Percentiles rank a stretch among this genome's conserved stretches.
These are phyloP conservation scores for Vultur gryphus DNA, from an alignment of 2,797 vertebrate genomes.

Conservation along the genomic window DNA sequence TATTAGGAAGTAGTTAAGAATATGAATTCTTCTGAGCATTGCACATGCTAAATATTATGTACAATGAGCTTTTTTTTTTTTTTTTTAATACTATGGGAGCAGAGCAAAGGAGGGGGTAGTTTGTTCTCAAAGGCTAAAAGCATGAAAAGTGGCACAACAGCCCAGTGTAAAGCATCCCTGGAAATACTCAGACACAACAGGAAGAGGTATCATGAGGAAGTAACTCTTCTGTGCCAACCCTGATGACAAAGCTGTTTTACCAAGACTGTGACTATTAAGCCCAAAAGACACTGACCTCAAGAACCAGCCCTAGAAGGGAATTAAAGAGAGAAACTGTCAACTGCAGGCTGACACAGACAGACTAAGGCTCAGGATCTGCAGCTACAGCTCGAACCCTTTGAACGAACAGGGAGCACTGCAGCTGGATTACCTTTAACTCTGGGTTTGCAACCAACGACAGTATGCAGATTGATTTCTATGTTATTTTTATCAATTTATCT, in stretches of 20 bases:
- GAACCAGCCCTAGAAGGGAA: neutral
- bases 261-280: neutral
- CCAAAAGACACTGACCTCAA: neutral
- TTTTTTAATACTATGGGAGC: neutral
- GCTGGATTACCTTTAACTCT: neutral
- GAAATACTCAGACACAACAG: neutral
- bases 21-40: neutral
- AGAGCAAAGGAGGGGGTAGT: neutral
- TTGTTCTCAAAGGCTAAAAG: neutral
- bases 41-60: neutral
- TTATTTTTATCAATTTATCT: neutral
- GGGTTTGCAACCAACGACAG: neutral
- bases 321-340: neutral
- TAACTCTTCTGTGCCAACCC: neutral
- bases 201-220: neutral
- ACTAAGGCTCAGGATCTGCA: neutral
- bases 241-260: neutral
- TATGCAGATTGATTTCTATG: fast-evolving
- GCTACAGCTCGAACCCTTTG: neutral
- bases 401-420: neutral
- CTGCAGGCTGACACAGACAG: neutral
- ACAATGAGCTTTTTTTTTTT: too few species aligned
- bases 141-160: fast-evolving
- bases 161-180: fast-evolving
- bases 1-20: neutral